Percentiles rank a stretch among this genome's conserved stretches.
Conservation (phyloP, 1,140 invertebrate genomes). For the Streblospio benedicti region DNA sequence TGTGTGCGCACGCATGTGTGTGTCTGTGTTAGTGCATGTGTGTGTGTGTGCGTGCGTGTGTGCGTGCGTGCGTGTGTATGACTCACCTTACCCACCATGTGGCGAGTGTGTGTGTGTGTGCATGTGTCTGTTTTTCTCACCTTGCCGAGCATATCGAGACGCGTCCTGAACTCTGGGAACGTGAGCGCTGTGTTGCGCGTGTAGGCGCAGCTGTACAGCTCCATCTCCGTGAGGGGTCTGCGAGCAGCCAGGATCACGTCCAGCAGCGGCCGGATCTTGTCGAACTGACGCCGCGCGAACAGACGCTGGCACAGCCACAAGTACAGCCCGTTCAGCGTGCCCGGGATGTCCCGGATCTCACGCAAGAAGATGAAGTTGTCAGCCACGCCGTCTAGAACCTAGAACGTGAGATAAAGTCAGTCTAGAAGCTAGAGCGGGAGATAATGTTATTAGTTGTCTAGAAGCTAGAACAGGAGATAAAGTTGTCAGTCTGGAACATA, state of each 20-base stretch:
- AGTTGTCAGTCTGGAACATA: too few relatives aligned
- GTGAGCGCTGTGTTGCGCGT: conserved; percentile 69
- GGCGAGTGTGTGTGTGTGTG: too few relatives aligned
- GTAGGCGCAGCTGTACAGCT: conserved; percentile 70
- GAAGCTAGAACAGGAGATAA: too few relatives aligned
- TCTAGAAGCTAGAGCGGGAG: too few relatives aligned
- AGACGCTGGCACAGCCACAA: conserved; percentile 87
- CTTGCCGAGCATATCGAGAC: conserved; percentile 68
- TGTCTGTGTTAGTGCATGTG: too few relatives aligned
- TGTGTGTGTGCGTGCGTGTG: too few relatives aligned
- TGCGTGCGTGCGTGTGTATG: too few relatives aligned
- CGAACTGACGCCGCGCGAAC: conserved; percentile 59
- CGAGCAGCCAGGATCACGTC: conserved; percentile 81
- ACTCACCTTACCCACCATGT: conserved; percentile 65
- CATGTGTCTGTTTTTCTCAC: too few relatives aligned
- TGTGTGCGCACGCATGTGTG: too few relatives aligned
- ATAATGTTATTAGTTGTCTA: too few relatives aligned
- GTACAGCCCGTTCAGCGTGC: conserved; percentile 87
- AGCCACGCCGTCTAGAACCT: conserved; percentile 79
- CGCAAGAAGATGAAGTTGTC: conserved; percentile 84
- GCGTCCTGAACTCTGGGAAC: conserved; percentile 72
- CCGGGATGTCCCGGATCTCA: conserved; percentile 79
- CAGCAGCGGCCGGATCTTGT: conserved; percentile 72
- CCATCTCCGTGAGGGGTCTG: conserved; percentile 66
- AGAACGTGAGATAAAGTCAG: too few relatives aligned